Conservation (phyloP, 2,113 vertebrate genomes). For the Sterrhoptilus dennistouni region DNA sequence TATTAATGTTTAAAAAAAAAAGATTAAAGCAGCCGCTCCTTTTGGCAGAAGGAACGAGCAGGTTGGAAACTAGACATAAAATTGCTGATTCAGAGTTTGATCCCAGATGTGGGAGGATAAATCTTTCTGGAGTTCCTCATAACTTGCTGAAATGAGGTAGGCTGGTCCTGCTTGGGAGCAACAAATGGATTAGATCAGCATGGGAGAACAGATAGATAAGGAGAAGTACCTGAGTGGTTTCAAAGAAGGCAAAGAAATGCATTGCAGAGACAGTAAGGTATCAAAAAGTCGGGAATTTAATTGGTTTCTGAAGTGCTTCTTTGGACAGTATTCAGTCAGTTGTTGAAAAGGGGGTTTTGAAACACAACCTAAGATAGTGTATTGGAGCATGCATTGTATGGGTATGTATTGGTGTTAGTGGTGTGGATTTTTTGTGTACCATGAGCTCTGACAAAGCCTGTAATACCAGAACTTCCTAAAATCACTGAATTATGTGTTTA, state of each 20-base stretch:
- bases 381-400: background rate
- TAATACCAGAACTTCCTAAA: background rate
- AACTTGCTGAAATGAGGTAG: constrained; percentile 53
- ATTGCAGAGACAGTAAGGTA: background rate
- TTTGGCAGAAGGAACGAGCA: constrained; percentile 38
- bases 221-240: background rate
- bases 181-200: constrained; percentile 54
- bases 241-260: background rate
- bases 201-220: constrained; percentile 43
- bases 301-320: background rate
- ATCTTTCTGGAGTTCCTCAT: constrained; percentile 63
- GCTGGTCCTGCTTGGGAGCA: constrained; percentile 37
- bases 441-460: background rate
- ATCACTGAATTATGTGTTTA: background rate
- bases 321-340: background rate
- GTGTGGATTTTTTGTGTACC: background rate
- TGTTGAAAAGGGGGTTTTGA: background rate
- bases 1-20: background rate
- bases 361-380: accelerated
- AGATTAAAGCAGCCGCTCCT: constrained; percentile 53
- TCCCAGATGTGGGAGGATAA: constrained; percentile 64
- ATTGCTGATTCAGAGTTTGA: constrained; percentile 66
- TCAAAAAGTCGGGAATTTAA: background rate
- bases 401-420: background rate
- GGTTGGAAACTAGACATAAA: constrained; percentile 55